Evolutionary conservation across 2,797 vertebrate species (phyloP), one percentile per base, ranked within the genome.

Genomic region (Chelidonichthys spinosus): DNA sequence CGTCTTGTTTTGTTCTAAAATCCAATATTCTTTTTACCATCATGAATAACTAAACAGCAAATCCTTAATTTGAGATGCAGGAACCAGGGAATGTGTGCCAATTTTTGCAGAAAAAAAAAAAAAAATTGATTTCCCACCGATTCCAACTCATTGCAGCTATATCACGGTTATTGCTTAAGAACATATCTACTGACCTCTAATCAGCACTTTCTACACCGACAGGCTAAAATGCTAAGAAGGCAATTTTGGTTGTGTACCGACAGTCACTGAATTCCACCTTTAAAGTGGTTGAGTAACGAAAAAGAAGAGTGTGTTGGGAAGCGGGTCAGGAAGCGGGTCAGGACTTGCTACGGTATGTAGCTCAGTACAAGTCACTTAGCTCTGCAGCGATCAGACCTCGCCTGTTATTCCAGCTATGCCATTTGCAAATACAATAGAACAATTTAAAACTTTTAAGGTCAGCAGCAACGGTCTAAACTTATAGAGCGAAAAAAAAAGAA

Each of bases 281-380:
- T 18, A n/a, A 1, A 61, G n/a, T 2, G 32, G 36, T 33, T 59
- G 49, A 35, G 39, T 43, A 63, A 65, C 3, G 63, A 15, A 43
- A 33, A 62, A 46, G 13, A 63, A 2, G 33, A 5, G 10, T 14
- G 2, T 15, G 18, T 49, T n/a, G 9, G 39, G 11, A 5, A 60
- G 47, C 89, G 72, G 69, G 90, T 74, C 64, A 42, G 39, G 11
- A 5, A 60, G 47, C 89, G 72, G 69, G 90, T 74, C 64, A 42
- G 53, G 68, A 79, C 89, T 18, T 73, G 90, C 53, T 53, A 52
- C 37, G 44, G 36, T 64, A 82, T 83, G 79, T n/a, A 25, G 63
- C 65, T 68, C 11, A 33, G 14, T 35, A 58, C 11, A 2, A 32
- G 47, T 33, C 67, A 11, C 53, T 62, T 25, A 25, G 55, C 53